Evolutionary conservation across 2,888 invertebrate genomes (phyloP), one percentile per base, ranked within the genome.

Genomic region (Cosmorhoe ocellata): DNA sequence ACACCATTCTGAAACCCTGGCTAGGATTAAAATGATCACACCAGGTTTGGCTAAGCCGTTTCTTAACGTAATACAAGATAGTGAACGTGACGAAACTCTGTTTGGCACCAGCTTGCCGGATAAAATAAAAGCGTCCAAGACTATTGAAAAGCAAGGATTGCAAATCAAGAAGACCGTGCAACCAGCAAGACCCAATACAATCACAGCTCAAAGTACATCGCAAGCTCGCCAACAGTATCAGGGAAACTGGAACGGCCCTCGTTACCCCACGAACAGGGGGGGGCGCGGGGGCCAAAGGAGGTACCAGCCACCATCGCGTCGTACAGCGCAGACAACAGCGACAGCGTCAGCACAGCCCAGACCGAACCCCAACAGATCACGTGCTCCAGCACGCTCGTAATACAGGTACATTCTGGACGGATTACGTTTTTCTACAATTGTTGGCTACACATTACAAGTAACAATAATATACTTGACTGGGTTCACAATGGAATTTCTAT

Each of bases 341-440:
- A 7, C 24, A 7, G 3, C 24, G 3, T 24, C 24, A 24, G 5
- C 24, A 1, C 24, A 6, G 3, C 24, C 24, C 24, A 24, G 24
- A 6, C 2, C 7, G 24, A 3, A 24, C 7, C 24, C 5, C 6
- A 7, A 6, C 7, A 3, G 24, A 7, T 24, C 24, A 7, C 7
- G 34, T 36, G 41, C 38, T 39, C 18, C 42, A 34, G 14, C 18
- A 27, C 34, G 12, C 13, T 45, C 42, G 3, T 49, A 49, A 42
- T 24, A 30, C 33, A 52, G 61, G 59, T 59, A 57, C 59, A 60
- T 30, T 55, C 55, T 7, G 59, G 53, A n/a, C 36, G 57, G 18
- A 27, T 57, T 28, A n/a, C 18, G 5, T 26, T 40, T 37, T 60
- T 37, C 38, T 57, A 51, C 27, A 11, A 52, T 10, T 51, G 49